Evolutionary conservation across 2,113 vertebrate genomes (phyloP).

Genomic region (Pipra filicauda): DNA sequence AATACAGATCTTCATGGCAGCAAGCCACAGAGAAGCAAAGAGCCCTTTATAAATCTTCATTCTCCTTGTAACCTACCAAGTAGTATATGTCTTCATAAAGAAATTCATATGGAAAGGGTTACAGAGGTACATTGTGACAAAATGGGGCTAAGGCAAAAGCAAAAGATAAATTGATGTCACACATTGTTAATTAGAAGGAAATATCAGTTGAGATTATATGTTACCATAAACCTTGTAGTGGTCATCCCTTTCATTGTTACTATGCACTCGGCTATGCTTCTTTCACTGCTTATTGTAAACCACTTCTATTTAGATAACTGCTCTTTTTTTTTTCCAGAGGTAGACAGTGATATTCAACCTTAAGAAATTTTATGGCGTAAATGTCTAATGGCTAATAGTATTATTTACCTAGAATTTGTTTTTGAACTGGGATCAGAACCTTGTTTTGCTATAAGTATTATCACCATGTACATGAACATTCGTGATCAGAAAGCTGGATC

Average conservation of each 20-base stretch:
- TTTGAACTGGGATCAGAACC: neutral
- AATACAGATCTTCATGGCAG: neutral
- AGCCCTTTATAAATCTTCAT: neutral
- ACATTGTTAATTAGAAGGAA: neutral
- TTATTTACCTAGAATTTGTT: neutral
- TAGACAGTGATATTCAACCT: neutral
- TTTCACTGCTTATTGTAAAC: neutral
- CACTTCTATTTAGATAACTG: neutral
- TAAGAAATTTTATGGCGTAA: neutral
- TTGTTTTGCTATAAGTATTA: neutral
- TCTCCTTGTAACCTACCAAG: neutral
- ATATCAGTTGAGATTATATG: neutral
- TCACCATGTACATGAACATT: neutral
- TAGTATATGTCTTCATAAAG: neutral
- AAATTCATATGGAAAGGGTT: neutral
- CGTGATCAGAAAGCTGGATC: neutral
- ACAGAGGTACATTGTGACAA: neutral
- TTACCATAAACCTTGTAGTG: fast-evolving
- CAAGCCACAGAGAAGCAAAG: neutral
- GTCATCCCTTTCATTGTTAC: neutral
- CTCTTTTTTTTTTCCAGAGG: neutral
- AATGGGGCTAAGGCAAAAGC: neutral
- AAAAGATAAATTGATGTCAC: neutral
- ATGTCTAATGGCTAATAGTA: neutral
- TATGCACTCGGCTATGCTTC: neutral